phyloP scores from a whole-genome alignment of 2,888 invertebrate genomes.

The Spodoptera picta region DNA sequence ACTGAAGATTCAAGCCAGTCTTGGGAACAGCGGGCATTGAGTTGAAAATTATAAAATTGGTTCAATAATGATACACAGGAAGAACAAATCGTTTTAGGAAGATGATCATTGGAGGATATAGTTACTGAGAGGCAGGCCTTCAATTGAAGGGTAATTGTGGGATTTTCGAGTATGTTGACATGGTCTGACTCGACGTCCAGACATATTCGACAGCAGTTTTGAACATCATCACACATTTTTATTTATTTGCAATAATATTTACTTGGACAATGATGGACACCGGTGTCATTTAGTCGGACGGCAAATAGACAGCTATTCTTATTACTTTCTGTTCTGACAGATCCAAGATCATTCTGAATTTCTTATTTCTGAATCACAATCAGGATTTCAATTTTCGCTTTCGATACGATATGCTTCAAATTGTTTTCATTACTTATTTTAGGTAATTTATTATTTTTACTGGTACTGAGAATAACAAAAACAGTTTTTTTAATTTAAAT shows the following conservation, averaged over 20 bases:
- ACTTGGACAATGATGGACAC: background rate
- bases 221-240: conserved; percentile 73
- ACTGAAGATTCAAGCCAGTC: conserved; percentile 81
- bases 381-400: no score
- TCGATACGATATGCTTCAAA: no score
- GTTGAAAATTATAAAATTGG: conserved; percentile 83
- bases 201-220: conserved; percentile 82
- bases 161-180: conserved; percentile 77
- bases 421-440: no score
- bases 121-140: conserved; percentile 79
- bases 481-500: background rate
- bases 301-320: no score
- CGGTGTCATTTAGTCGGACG: background rate
- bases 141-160: conserved; percentile 76
- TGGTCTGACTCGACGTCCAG: conserved; percentile 77
- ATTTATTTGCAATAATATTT: background rate
- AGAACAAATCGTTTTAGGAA: conserved; percentile 79
- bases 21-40: conserved; percentile 82
- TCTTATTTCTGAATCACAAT: no score
- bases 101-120: conserved; percentile 71
- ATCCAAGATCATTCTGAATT: no score
- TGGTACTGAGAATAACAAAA: no score
- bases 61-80: conserved; percentile 78
- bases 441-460: no score
- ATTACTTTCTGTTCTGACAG: no score